Evolutionary conservation across 64 coral and sea anemone genomes (phyloP), one percentile per base, ranked within the genome.

Genomic region (Anthopleura sola): DNA sequence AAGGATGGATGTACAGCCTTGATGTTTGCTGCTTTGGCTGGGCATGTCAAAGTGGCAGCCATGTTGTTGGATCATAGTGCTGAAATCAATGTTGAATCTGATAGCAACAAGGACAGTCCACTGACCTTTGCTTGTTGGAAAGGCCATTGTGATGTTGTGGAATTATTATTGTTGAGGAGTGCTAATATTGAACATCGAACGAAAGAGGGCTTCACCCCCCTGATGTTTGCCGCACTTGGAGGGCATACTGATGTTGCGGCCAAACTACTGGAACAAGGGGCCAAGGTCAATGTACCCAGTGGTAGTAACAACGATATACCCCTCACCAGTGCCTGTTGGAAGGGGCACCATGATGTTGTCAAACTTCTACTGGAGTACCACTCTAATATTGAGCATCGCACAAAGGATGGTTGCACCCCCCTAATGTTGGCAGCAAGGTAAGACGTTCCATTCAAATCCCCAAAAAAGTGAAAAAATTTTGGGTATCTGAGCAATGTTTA

Each of bases 71-170:
- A 99, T 85, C 90, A 92, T 85, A 71, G 87, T 2, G 97, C 97
- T 32, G 90, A 99, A 79, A 99, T 99, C 37, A 99, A 99, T 94
- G 97, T 99, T 76, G 97, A 99, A 69, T 99, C 97, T 60, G 97
- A 99, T 68, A 99, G 97, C 47, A 99, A 99, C 87, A 99, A 99
- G 75, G 97, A 99, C 21, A 99, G 97, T 62, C 97, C 97, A 87
- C 77, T 99, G 68, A 99, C 97, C 56, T 99, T 99, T 94, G 97
- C 97, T 29, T 99, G 97, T 83, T 99, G 97, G 97, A 99, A 99
- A 49, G 97, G 97, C 17, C 97, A 99, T 85, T 94, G 93, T 87
- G 93, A 99, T 87, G 97, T 99, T 36, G 97, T 99, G 13, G 92
- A 99, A 51, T 74, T 99, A 6, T 86, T 99, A n/a, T 87, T 99